phyloP scores from a whole-genome alignment of 2,797 vertebrate species.

The Poeciliopsis presidionis region DNA sequence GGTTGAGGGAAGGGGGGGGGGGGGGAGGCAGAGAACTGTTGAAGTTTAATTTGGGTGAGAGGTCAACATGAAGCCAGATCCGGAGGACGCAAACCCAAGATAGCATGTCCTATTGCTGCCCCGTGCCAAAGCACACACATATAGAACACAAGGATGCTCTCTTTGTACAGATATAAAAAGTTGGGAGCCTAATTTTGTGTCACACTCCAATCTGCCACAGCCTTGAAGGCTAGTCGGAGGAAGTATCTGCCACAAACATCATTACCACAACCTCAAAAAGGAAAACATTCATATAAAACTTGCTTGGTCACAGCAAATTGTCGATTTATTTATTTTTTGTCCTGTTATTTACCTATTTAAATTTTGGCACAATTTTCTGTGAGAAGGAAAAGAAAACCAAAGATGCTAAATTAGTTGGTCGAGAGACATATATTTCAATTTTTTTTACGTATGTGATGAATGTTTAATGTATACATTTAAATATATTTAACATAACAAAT shows the following conservation, averaged over 20 bases:
- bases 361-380: conserved; percentile 15
- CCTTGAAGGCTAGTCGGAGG: conserved; percentile 7
- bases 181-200: conserved; percentile 4
- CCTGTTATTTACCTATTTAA: conserved; percentile 19
- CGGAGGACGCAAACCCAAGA: conserved; percentile 42
- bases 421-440: conserved; percentile 10
- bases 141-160: conserved; percentile 31
- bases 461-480: background rate
- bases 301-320: conserved; percentile 11
- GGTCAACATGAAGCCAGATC: conserved; percentile 72
- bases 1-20: conserved; percentile 57
- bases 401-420: conserved; percentile 36
- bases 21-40: conserved; percentile 60
- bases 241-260: conserved; percentile 30
- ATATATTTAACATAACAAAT: background rate
- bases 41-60: conserved; percentile 83
- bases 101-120: conserved; percentile 49
- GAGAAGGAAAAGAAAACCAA: conserved; percentile 10
- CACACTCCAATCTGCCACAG: conserved; percentile 7
- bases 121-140: conserved; percentile 27
- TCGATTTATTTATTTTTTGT: conserved; percentile 12
- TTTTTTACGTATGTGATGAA: background rate
- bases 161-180: conserved; percentile 11
- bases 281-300: conserved; percentile 31
- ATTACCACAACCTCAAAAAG: conserved; percentile 32